Evolutionary conservation across 2,113 vertebrate species (phyloP), one percentile per base, ranked within the genome.

Genomic region (Saccopteryx bilineata): DNA sequence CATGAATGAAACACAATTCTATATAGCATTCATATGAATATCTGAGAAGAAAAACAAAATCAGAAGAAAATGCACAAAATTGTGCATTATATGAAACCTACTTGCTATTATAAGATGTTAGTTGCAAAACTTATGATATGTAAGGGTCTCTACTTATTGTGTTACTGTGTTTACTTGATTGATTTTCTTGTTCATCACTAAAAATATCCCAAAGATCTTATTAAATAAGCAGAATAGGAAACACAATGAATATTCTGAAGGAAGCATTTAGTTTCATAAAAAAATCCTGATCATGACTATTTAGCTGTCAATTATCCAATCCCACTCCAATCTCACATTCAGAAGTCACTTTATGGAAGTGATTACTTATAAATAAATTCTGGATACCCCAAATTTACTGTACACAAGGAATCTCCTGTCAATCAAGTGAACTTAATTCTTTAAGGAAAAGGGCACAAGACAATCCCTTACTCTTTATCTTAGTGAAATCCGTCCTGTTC

Each of bases 91-190:
- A 63, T 96, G 48, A 95, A 97, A 96, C 72, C 50, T 79, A 17
- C 52, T 93, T 61, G 52, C 61, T 95, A 9, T 85, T 56, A 15
- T 56, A 76, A 63, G 3, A 50, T 31, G 18, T 69, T 90, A 97
- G 90, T 26, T 17, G 31, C 75, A 28, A 65, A 79, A 71, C 15
- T 19, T 60, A 79, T 91, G 48, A 81, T 72, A 71, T 90, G 66
- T 85, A 91, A 90, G 72, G 87, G 48, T 61, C 92, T 97, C 91
- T 54, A 94, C 33, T 75, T 91, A 61, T 23, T 96, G 46, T 97
- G 19, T 72, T 90, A 23, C 84, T 94, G 96, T 72, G n/a, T 94
- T 95, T 78, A 87, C 13, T 90, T 92, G 58, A 85, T 7, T 66
- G 74, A 81, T 90, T 95, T 78, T 95, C 5, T 76, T 63, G 1